A percentile compares a stretch with the other conserved stretches of the same genome.
Evolutionary conservation across 23 tunicate genomes (phyloP).

Genomic region (Halocynthia aurantium): DNA sequence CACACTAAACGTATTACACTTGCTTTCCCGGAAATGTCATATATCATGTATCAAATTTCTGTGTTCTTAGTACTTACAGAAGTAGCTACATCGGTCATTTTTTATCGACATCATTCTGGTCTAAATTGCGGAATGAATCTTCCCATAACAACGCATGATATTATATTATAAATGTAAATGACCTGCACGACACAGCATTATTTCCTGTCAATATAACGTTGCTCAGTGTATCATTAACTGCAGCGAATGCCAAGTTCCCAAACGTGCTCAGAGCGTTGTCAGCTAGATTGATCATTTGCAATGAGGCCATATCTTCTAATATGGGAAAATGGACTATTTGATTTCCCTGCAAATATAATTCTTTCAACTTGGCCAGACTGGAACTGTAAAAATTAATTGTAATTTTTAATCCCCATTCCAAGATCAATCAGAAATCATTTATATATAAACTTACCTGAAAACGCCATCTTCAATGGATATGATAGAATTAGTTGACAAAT

Average conservation of each 20-base stretch:
- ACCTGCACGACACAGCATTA: too few species aligned
- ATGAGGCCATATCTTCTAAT: constrained; percentile 11
- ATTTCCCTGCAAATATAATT: constrained; percentile 10
- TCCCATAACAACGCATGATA: too few species aligned
- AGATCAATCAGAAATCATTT: too few species aligned
- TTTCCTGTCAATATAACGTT: background rate
- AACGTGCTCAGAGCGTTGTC: constrained; percentile 21
- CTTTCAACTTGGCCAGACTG: background rate
- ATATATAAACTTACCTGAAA: constrained; percentile 12
- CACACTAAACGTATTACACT: too few species aligned
- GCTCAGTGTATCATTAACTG: constrained; percentile 19
- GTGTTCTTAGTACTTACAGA: too few species aligned
- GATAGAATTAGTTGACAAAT: constrained; percentile 20
- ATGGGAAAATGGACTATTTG: constrained; percentile 11
- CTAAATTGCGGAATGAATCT: too few species aligned
- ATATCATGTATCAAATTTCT: too few species aligned
- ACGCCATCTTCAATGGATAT: constrained; percentile 17
- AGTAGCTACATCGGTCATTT: too few species aligned
- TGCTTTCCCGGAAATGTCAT: too few species aligned
- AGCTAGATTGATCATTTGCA: background rate
- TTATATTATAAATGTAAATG: too few species aligned
- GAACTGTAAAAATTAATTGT: background rate
- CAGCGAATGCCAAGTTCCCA: constrained; percentile 6
- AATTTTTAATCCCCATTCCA: too few species aligned
- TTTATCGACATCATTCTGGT: too few species aligned